Evolutionary conservation across 1,140 invertebrate species (phyloP), one percentile per base, ranked within the genome.

Genomic region (Leptinotarsa lineolata): DNA sequence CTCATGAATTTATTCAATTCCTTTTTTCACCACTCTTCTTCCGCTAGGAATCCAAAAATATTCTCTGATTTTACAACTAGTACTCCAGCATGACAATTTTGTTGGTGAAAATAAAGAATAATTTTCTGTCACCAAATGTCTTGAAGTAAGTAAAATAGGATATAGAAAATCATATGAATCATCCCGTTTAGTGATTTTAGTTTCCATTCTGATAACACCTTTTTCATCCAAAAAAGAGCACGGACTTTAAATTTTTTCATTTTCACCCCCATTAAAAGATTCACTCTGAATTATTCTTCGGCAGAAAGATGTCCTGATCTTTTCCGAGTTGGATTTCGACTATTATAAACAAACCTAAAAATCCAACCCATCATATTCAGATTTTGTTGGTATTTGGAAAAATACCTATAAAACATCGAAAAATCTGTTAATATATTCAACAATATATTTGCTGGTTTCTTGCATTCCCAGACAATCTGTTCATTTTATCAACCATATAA

Each of bases 151-250:
- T 6, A 60, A n/a, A 60, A 60, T 21, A 8, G 59, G 6, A 60
- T 60, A 18, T 5, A n/a, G 5, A 60, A 60, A 60, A 18, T 60
- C 59, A 18, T 60, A 21, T n/a, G 59, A 18, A 60, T 60, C 59
- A 21, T 60, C 16, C 5, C 59, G 21, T n/a, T 60, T n/a, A 46
- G 45, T 46, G 45, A 60, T 60, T 21, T 60, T n/a, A n/a, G 59
- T 60, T 60, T 60, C 4, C 13, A 46, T 46, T 46, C 5, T 46
- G 5, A 46, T 46, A 46, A 46, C 13, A 6, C 45, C 45, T 5
- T 60, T 60, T n/a, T 60, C n/a, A 60, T 60, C 59, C 20, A 18
- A n/a, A 60, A 60, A 11, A n/a, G 59, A 21, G n/a, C 59, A 60
- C 59, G n/a, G n/a, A n/a, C 4, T 8, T 5, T 5, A 11, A 8